phyloP scores from a whole-genome alignment of 2,888 invertebrate species.

The Anticlea derivata region DNA sequence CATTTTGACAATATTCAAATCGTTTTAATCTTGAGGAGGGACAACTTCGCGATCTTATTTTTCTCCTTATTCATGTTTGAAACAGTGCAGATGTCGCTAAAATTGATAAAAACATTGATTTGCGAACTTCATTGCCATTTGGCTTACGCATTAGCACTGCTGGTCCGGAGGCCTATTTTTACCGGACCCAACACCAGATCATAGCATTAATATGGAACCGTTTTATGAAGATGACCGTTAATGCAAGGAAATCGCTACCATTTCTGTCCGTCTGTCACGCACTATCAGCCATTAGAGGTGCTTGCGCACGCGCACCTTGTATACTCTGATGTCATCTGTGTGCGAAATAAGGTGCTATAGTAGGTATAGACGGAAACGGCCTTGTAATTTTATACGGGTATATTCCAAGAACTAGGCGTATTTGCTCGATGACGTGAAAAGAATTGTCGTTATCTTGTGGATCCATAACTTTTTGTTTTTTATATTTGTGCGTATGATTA shows the following conservation, averaged over 20 bases:
- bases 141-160: too few species aligned
- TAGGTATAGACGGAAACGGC: constrained; percentile 37
- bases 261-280: constrained; percentile 4
- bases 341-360: constrained; percentile 41
- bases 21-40: too few species aligned
- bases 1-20: too few species aligned
- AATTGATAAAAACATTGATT: too few species aligned
- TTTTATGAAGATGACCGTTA: neutral
- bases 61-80: too few species aligned
- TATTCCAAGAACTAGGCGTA: constrained; percentile 14
- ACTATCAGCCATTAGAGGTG: constrained; percentile 24
- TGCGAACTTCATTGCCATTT: too few species aligned
- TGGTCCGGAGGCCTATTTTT: too few species aligned
- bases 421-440: constrained; percentile 2
- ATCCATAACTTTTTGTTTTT: too few species aligned
- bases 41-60: too few species aligned
- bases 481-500: too few species aligned
- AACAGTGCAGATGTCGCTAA: too few species aligned
- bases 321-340: constrained; percentile 55
- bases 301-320: constrained; percentile 38
- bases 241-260: neutral
- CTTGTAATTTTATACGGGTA: constrained; percentile 32
- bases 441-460: neutral
- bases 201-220: neutral
- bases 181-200: too few species aligned